phyloP scores from a whole-genome alignment of 2,797 vertebrate species.

The Kryptopterus vitreolus region DNA sequence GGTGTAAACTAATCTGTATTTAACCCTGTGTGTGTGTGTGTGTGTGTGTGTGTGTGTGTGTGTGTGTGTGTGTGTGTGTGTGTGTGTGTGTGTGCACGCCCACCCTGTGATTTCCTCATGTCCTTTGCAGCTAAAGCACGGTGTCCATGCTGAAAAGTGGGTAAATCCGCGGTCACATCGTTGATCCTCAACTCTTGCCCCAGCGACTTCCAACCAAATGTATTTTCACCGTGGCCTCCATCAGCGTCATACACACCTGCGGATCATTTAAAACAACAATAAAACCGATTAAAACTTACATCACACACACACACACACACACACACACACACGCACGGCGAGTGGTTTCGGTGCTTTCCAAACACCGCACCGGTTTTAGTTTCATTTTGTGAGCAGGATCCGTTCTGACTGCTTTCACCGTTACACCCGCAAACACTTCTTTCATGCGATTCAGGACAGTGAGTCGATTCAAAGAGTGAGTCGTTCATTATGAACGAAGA shows the following conservation, averaged over 20 bases:
- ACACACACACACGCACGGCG: too few relatives aligned
- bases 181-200: slow-evolving; percentile 99
- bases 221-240: slow-evolving; percentile 94
- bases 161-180: slow-evolving; percentile 95
- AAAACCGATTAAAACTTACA: not conserved
- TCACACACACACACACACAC: not conserved
- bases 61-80: not conserved
- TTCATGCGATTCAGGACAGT: too few relatives aligned
- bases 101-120: slow-evolving; percentile 99
- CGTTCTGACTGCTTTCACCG: not conserved
- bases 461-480: too few relatives aligned
- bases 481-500: too few relatives aligned
- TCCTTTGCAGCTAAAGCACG: slow-evolving; percentile 99
- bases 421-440: too few relatives aligned
- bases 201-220: slow-evolving; percentile 99
- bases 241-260: slow-evolving; percentile 93
- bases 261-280: not conserved
- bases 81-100: slow-evolving; percentile 42
- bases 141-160: slow-evolving; percentile 97
- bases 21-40: not conserved
- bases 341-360: not conserved
- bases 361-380: not conserved
- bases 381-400: not conserved
- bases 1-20: not conserved
- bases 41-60: not conserved